Evolutionary conservation across 2,888 invertebrate species (phyloP).

Genomic region (Drosophila subquinaria): DNA sequence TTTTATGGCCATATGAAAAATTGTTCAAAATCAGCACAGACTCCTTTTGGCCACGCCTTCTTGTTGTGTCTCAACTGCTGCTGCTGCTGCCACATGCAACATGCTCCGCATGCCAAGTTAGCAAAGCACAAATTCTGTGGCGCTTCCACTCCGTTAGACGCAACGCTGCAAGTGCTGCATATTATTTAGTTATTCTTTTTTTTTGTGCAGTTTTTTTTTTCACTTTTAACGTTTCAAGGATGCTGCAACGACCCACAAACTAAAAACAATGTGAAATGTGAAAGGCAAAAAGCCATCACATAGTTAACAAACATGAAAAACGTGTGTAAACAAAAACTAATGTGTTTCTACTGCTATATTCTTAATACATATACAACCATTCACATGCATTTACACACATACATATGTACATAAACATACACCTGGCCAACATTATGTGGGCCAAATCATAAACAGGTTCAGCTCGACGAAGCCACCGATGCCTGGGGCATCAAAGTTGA

Average conservation of each 20-base stretch:
- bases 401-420: slow-evolving; percentile 15
- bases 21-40: slow-evolving; percentile 69
- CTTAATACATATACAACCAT: slow-evolving; percentile 39
- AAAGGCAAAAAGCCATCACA: slow-evolving; percentile 60
- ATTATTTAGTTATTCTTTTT: slow-evolving; percentile 23
- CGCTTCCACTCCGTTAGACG: slow-evolving; percentile 57
- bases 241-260: slow-evolving; percentile 78
- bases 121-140: slow-evolving; percentile 27
- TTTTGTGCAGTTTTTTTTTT: not conserved
- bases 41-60: slow-evolving; percentile 4
- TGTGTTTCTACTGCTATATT: slow-evolving; percentile 81
- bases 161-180: slow-evolving; percentile 64
- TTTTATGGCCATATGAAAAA: slow-evolving; percentile 73
- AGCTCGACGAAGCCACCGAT: slow-evolving; percentile 95
- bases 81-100: slow-evolving; percentile 60
- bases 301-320: slow-evolving; percentile 75
- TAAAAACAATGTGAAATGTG: slow-evolving; percentile 56
- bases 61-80: slow-evolving; percentile 11
- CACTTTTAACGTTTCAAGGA: slow-evolving; percentile 68
- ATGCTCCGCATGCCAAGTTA: slow-evolving; percentile 70
- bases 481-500: slow-evolving; percentile 98
- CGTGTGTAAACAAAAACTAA: slow-evolving; percentile 78
- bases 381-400: slow-evolving; percentile 14
- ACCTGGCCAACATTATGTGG: slow-evolving; percentile 67
- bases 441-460: slow-evolving; percentile 86